Base-by-base conservation (phyloP, 2,888 invertebrate genomes). In the Microctonus hyperodae region DNA sequence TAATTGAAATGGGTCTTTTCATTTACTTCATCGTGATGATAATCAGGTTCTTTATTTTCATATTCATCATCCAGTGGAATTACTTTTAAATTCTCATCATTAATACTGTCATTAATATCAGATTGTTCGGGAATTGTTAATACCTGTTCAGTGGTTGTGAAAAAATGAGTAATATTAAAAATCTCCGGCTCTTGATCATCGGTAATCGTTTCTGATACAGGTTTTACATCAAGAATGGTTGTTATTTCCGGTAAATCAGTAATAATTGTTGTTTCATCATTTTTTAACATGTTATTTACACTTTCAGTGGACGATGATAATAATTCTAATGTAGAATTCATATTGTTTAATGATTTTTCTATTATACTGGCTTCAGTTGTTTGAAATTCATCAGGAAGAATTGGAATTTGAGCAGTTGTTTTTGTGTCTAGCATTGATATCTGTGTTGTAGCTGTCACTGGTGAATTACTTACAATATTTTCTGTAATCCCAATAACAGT, bases 361-460 rank as follows among this genome's bases (percentile, higher is more conserved):
- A 73, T 71, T 31, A 74, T 64, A 25, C 77, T 77, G 25, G 78
- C 78, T 44, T 84, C 83, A 0, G 82, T 83, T 1, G 81, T 81
- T 67, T 76, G 78, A 35, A 83, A 71, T 69, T 83, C 83, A 51
- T 83, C 81, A 0, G 83, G 83, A 9, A 80, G 65, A 60, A 83
- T 82, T 6, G 83, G 82, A 5, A 80, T 72, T 70, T 80, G 81
- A 4, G 78, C 78, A 1, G 82, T 83, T 2, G 82, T 82, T 71
- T 80, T 83, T 0, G 77, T 74, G 10, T 81, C 81, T 9, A 73
- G 25, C 5, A 72, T 68, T 9, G 70, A 68, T 2, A 61, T 56
- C 31, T 74, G 76, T 0, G 74, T 74, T 1, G 73, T 76, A 48
- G 64, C 76, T 51, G 65, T 67, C 56, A 70, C 66, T 11, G 66